A percentile compares a stretch with the other conserved stretches of the same genome.
These are phyloP conservation scores for Megaleporinus macrocephalus DNA, from an alignment of 2,113 vertebrate species.

Conservation along the genomic window DNA sequence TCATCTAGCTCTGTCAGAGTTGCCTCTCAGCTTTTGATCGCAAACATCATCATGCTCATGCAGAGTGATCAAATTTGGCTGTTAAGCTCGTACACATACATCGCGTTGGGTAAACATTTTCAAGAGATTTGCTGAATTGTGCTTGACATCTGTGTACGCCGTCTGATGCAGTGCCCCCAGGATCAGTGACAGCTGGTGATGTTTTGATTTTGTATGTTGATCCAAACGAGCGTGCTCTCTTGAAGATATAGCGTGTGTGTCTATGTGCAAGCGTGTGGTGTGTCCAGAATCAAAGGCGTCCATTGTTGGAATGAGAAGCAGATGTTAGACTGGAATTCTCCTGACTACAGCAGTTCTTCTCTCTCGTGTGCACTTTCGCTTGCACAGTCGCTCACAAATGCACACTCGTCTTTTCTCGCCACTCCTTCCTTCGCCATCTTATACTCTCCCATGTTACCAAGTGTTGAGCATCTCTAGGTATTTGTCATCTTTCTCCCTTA, in stretches of 20 bases:
- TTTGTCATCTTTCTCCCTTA: background rate
- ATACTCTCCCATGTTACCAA: background rate
- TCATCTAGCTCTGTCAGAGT: background rate
- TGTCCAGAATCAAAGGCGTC: constrained; percentile 76
- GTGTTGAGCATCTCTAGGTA: background rate
- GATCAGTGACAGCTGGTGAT: background rate
- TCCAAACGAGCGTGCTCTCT: constrained; percentile 5
- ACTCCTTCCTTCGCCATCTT: background rate
- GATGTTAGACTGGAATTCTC: constrained; percentile 87
- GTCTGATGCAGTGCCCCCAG: background rate
- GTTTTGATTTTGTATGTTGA: background rate
- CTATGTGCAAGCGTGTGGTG: constrained; percentile 38
- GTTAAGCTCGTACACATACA: background rate
- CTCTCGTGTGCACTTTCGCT: constrained; percentile 51
- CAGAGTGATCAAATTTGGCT: background rate
- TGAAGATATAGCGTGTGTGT: constrained; percentile 23
- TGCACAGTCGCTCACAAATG: constrained; percentile 30
- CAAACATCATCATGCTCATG: background rate
- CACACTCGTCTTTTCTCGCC: constrained; percentile 32
- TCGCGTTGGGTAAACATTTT: background rate
- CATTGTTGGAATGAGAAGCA: constrained; percentile 91
- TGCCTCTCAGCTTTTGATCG: background rate
- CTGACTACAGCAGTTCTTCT: constrained; percentile 81
- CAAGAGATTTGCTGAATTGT: background rate
- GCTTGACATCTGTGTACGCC: background rate